Conservation (phyloP, 2,888 invertebrate species). For the Dryomyza anilis region DNA sequence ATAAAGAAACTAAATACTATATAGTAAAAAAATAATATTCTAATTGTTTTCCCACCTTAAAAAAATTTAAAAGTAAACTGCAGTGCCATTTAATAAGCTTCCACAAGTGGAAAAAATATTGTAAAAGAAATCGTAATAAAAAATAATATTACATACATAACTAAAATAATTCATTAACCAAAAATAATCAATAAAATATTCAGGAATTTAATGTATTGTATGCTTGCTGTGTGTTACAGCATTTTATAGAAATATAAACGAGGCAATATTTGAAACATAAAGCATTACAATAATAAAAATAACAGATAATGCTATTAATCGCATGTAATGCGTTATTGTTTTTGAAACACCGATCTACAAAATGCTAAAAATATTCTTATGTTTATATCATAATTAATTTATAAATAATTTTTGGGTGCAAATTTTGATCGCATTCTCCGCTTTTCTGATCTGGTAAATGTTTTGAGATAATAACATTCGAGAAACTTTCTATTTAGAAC, state of each 20-base stretch:
- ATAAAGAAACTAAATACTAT: slow-evolving; percentile 27
- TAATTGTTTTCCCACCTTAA: slow-evolving; percentile 59
- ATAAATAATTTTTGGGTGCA: too few relatives aligned
- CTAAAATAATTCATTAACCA: slow-evolving; percentile 26
- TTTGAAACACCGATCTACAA: too few relatives aligned
- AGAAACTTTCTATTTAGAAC: too few relatives aligned
- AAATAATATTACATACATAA: slow-evolving; percentile 23
- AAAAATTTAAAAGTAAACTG: slow-evolving; percentile 52
- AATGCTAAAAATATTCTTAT: too few relatives aligned
- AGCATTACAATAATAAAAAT: not conserved
- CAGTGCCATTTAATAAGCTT: slow-evolving; percentile 54
- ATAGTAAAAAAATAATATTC: slow-evolving; percentile 41
- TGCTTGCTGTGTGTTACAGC: not conserved
- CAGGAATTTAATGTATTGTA: slow-evolving; percentile 14
- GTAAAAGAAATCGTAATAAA: slow-evolving; percentile 45
- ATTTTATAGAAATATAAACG: not conserved
- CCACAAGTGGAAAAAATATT: slow-evolving; percentile 27
- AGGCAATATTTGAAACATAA: slow-evolving; percentile 1
- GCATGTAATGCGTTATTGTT: too few relatives aligned
- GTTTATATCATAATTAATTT: too few relatives aligned
- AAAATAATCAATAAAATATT: slow-evolving; percentile 21
- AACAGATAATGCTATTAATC: not conserved
- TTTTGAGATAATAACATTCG: too few relatives aligned
- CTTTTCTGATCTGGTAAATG: too few relatives aligned
- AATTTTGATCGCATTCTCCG: too few relatives aligned